Evolutionary conservation across 1,140 invertebrate genomes (phyloP), one percentile per base, ranked within the genome.

Genomic region (Drosophila oshimai): DNA sequence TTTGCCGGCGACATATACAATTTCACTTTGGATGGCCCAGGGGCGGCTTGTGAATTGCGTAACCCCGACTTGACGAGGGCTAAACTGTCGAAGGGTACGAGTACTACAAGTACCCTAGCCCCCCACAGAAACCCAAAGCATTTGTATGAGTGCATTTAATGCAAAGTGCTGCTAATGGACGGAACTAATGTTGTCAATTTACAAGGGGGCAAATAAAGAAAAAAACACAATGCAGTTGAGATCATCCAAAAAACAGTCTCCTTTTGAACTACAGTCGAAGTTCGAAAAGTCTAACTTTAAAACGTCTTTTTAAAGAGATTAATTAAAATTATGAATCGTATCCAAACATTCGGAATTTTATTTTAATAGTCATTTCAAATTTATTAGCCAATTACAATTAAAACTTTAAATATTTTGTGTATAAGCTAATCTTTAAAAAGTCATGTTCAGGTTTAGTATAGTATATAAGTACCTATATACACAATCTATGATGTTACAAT

Each of bases 131-230:
- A 31, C 37, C 12, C 31, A 13, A 51, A 70, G 54, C 72, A 58
- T 44, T 49, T 45, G 44, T 41, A 51, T 49, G 42, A 58, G 53
- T 62, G 58, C 65, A 61, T 64, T 61, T 55, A 29, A 61, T 34
- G 37, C 75, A 75, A 84, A 84, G 50, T 75, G 55, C 42, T 54
- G 31, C 74, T 72, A 86, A 86, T 62, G 64, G 57, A 77, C 79
- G 80, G 62, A 44, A 67, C 75, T 75, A 84, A 86, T 80, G 80
- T 86, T 54, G 60, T 81, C 51, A 65, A 75, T 74, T 64, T 50
- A 55, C n/a, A 18, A 33, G 13, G 15, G 12, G 31, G 34, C n/a
- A n/a, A n/a, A n/a, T n/a, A n/a, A 60, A 47, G 34, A 26, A 9
- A 28, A 22, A 9, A 9, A 26, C 41, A 6, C 12, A 6, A 18